These are phyloP conservation scores for Colletes latitarsis DNA, from an alignment of 1,140 invertebrate species.

Conservation along the genomic window DNA sequence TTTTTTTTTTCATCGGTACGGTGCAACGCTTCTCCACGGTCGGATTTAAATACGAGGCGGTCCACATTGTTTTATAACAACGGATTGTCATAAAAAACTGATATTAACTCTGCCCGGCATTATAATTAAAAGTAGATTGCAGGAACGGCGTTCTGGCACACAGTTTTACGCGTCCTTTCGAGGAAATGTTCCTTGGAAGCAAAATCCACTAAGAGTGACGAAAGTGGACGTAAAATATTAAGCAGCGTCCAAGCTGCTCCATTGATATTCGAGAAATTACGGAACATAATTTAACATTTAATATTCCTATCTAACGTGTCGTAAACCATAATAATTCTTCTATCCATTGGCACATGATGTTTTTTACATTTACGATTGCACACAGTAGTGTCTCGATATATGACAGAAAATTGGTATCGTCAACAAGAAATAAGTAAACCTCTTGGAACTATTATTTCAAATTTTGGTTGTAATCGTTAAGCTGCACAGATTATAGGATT, in stretches of 20 bases:
- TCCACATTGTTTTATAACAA: neutral
- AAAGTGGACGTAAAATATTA: neutral
- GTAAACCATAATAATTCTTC: too few relatives aligned
- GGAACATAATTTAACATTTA: neutral
- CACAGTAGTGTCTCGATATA: too few relatives aligned
- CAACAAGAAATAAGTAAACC: too few relatives aligned
- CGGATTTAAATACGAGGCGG: neutral
- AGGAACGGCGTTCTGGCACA: neutral
- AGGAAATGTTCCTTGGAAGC: neutral
- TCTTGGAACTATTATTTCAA: too few relatives aligned
- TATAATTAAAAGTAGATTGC: conserved; percentile 3
- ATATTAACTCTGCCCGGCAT: neutral
- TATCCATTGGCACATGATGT: too few relatives aligned
- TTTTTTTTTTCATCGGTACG: neutral
- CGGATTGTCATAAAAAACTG: neutral
- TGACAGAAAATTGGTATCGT: too few relatives aligned
- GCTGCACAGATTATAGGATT: too few relatives aligned
- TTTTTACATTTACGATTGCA: too few relatives aligned
- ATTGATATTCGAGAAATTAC: neutral
- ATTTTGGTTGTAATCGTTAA: neutral
- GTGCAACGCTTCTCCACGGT: neutral
- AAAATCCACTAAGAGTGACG: neutral
- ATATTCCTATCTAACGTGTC: neutral
- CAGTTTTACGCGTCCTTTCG: neutral
- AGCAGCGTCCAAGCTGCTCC: conserved; percentile 3